Base-by-base conservation (phyloP, 2,113 vertebrate species). In the Leptobrachium leishanense region DNA sequence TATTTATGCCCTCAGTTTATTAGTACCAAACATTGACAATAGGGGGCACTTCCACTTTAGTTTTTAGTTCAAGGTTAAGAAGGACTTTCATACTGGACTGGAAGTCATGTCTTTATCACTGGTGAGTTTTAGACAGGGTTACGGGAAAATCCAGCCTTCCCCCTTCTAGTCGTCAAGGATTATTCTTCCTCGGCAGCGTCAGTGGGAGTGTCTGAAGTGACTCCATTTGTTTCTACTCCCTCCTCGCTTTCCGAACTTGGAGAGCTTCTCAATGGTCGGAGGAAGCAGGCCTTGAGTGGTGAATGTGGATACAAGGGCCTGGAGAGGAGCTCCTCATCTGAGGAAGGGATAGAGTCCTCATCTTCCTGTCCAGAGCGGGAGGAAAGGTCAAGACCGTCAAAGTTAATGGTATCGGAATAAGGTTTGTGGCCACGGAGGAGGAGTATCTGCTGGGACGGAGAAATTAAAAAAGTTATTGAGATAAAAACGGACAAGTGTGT, bases 281-380 rank as follows among this genome's bases (percentile, higher is more conserved):
- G 88, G 83, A 92, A 89, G 8, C 92, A 90, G 0, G 91, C 74
- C 0, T 91, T 90, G 74, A 89, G 93, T 20, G 92, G 92, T 0
- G 88, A 89, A 62, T 89, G 86, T 0, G 92, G 86, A 79, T 94
- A 90, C 6, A 90, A 89, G 0, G 92, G 91, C 75, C 92, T 91
- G 44, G 92, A 88, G 0, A 96, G 92, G 64, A 96, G 92, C 86
- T 97, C 96, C 57, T 97, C 96, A 1, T 97, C 97, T 0, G 96
- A 98, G 1, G 92, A 93, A 8, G 95, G 96, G 82, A 96, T 91
- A 6, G 95, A 98, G 90, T 97, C 96, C 15, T 94, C 95, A 41
- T 97, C 97, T 0, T 89, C 93, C 43, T 50, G 71, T 9, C 71
- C 78, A 0, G 92, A 92, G 67, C 93, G 86, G 7, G 92, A 95